Evolutionary conservation across 2,888 invertebrate genomes (phyloP).

Genomic region (Drosophila seclusa): DNA sequence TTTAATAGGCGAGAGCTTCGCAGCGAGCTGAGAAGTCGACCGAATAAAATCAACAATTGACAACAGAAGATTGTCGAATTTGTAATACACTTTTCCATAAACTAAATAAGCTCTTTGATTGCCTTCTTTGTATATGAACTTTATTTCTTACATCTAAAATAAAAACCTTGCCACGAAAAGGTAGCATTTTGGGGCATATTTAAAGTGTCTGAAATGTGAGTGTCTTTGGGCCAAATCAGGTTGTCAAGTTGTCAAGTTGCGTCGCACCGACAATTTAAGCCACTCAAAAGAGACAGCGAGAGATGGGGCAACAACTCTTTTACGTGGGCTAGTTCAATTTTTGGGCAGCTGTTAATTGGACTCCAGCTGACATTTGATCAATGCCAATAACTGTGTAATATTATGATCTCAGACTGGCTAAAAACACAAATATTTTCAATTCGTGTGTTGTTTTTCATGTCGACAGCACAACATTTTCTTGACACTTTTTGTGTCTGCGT

Average conservation of each 20-base stretch:
- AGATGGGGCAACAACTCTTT: background rate
- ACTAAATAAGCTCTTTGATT: background rate
- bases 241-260: slow-evolving; percentile 45
- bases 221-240: slow-evolving; percentile 18
- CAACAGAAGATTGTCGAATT: slow-evolving; percentile 20
- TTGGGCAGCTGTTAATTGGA: slow-evolving; percentile 37
- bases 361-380: slow-evolving; percentile 42
- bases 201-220: slow-evolving; percentile 7
- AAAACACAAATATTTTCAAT: slow-evolving; percentile 1
- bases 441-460: background rate
- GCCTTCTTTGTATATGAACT: background rate
- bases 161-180: background rate
- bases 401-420: slow-evolving; percentile 5
- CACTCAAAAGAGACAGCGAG: slow-evolving; percentile 9
- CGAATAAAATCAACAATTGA: slow-evolving; percentile 28
- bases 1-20: slow-evolving; percentile 53
- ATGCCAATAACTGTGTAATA: slow-evolving; percentile 19
- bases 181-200: slow-evolving; percentile 3
- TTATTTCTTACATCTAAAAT: background rate
- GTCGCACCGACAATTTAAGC: slow-evolving; percentile 42
- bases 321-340: slow-evolving; percentile 20
- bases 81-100: background rate
- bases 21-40: slow-evolving; percentile 22
- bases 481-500: slow-evolving; percentile 21
- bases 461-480: slow-evolving; percentile 14